These are phyloP conservation scores for Dipodomys stephensi DNA, from an alignment of 2,113 vertebrate species.

Conservation along the genomic window DNA sequence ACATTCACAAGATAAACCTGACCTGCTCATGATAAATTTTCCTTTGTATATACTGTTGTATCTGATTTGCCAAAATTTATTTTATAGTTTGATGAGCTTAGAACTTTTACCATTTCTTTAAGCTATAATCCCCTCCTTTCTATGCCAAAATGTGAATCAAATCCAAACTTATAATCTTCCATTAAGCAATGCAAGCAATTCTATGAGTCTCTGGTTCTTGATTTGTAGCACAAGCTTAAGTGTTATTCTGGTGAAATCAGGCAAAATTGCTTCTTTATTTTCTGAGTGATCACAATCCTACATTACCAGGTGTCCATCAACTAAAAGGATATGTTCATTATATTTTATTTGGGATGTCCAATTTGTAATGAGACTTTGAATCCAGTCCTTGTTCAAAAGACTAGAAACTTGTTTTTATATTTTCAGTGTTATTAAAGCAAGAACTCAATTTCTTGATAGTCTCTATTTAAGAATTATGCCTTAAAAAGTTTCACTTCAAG, in stretches of 20 bases:
- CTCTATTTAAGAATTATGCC: slow-evolving; percentile 31
- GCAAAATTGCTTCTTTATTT: neutral
- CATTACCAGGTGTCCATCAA: neutral
- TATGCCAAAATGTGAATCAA: neutral
- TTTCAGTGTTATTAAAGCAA: neutral
- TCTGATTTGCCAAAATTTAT: no score
- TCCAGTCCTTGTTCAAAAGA: neutral
- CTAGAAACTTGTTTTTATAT: neutral
- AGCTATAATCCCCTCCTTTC: neutral
- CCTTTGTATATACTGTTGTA: no score
- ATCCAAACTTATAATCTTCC: neutral
- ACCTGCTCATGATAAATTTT: no score
- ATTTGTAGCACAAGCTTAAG: neutral
- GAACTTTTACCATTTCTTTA: no score
- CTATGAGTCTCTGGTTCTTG: neutral
- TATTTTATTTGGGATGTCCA: neutral
- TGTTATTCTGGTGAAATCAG: no score
- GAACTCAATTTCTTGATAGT: neutral
- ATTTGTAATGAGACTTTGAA: neutral
- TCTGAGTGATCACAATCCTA: neutral
- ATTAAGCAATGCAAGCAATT: neutral
- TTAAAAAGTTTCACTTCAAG: neutral
- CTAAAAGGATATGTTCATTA: neutral
- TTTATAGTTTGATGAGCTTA: no score
- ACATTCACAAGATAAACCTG: no score